These are phyloP conservation scores for Bathynomus jamesi DNA, from an alignment of 1,140 invertebrate species.

Conservation along the genomic window DNA sequence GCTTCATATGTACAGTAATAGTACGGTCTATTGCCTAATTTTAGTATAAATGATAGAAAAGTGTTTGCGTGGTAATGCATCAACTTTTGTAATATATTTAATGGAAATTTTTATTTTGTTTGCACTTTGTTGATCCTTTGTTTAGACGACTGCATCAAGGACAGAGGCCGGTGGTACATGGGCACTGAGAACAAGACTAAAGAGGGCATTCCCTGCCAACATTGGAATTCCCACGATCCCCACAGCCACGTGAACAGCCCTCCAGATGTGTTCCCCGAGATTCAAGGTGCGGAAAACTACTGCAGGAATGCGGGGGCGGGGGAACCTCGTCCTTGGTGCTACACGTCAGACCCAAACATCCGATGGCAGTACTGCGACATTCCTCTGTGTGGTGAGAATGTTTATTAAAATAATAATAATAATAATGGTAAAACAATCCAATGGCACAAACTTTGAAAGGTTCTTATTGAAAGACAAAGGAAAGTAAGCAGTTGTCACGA, in stretches of 20 bases:
- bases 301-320: slow-evolving; percentile 94
- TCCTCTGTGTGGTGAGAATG: slow-evolving; percentile 65
- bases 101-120: too few species aligned
- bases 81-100: too few species aligned
- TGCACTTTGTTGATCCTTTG: slow-evolving; percentile 28
- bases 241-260: slow-evolving; percentile 73
- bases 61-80: too few species aligned
- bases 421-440: too few species aligned
- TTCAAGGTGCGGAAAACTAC: slow-evolving; percentile 80
- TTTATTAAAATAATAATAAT: too few species aligned
- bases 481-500: too few species aligned
- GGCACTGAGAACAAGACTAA: slow-evolving; percentile 78
- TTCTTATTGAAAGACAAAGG: too few species aligned
- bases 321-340: slow-evolving; percentile 89
- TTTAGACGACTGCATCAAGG: slow-evolving; percentile 69
- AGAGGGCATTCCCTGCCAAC: slow-evolving; percentile 73
- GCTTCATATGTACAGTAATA: too few species aligned
- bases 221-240: slow-evolving; percentile 77
- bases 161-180: slow-evolving; percentile 81
- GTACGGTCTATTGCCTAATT: too few species aligned
- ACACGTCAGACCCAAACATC: slow-evolving; percentile 69
- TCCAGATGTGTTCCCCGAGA: slow-evolving; percentile 81
- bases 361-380: slow-evolving; percentile 91
- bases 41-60: too few species aligned
- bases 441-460: too few species aligned